phyloP scores from a whole-genome alignment of 2,113 vertebrate genomes.

The Turnix velox region DNA sequence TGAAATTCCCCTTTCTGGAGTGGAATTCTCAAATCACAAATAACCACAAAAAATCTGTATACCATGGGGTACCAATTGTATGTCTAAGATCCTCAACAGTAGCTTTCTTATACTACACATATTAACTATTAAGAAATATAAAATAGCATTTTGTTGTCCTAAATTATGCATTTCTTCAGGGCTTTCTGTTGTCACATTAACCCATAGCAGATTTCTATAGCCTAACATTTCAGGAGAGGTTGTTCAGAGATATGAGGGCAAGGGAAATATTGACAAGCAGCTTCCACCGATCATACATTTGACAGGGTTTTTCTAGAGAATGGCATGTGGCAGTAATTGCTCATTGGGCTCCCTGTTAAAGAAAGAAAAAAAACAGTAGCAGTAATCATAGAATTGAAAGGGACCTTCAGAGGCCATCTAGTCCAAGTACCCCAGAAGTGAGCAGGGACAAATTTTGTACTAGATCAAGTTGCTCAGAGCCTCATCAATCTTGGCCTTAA shows the following conservation, averaged over 20 bases:
- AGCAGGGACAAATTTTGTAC: too few relatives aligned
- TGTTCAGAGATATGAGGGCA: background rate
- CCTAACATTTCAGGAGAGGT: background rate
- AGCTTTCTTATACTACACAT: background rate
- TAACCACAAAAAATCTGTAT: background rate
- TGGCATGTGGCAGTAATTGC: rapidly evolving
- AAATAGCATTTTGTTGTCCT: background rate
- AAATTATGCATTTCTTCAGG: background rate
- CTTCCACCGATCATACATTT: background rate
- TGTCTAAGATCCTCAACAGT: background rate
- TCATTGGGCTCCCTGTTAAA: background rate
- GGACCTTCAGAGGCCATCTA: too few relatives aligned
- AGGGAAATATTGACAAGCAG: background rate
- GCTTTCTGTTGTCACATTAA: background rate
- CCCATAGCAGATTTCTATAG: background rate
- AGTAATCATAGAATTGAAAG: background rate
- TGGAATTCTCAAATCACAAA: background rate
- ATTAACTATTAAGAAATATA: background rate
- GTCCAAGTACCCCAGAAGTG: too few relatives aligned
- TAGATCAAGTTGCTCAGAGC: too few relatives aligned
- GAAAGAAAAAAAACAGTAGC: background rate
- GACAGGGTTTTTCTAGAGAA: background rate
- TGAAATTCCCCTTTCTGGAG: background rate
- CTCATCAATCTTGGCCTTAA: too few relatives aligned
- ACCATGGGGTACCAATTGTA: background rate